Base-by-base conservation (phyloP, 1,140 invertebrate genomes). In the Oryctes rhinoceros region DNA sequence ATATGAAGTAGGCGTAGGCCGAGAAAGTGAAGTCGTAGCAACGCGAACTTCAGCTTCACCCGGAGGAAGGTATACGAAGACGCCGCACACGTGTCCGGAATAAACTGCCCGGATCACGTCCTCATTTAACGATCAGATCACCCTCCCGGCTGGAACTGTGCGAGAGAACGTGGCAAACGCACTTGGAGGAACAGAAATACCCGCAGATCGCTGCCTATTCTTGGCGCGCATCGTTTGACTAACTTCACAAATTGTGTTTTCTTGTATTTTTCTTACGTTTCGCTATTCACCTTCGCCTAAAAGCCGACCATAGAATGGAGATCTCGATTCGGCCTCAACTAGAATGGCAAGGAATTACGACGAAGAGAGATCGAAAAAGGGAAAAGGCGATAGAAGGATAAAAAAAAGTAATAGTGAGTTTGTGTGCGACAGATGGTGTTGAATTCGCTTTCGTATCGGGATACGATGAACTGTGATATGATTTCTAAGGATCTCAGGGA, bases 51-150 rank as follows among this genome's bases (percentile, higher is more conserved):
- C 5, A 44, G 39, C 39, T 44, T 44, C 39, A 44, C 39, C 53
- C 13, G 2, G 18, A 59, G 53, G 53, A n/a, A 59, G 6, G 53
- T n/a, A 59, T 59, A 59, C 6, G 53, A 59, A 59, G 39, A 13
- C 47, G 13, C 35, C 35, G 37, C 35, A 81, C 82, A 81, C 83
- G 83, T 84, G 83, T 81, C 79, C 71, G 30, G 83, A 84, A 84
- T 84, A 82, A 81, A 81, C 80, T 75, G 74, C 24, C 78, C 76
- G 79, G 82, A 84, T 84, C 83, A 84, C 83, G 83, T 84, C 75
- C 82, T 81, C 80, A 83, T 81, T 84, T 84, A 84, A 84, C 83
- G 53, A 59, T 59, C 53, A 59, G 15, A 59, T 59, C 53, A 59
- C 53, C 53, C 53, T 59, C 53, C 53, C 15, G 15, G 3, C 53